Percentiles rank a stretch among this genome's conserved stretches.
phyloP scores from a whole-genome alignment of 2,113 vertebrate species.

The Entelurus aequoreus region DNA sequence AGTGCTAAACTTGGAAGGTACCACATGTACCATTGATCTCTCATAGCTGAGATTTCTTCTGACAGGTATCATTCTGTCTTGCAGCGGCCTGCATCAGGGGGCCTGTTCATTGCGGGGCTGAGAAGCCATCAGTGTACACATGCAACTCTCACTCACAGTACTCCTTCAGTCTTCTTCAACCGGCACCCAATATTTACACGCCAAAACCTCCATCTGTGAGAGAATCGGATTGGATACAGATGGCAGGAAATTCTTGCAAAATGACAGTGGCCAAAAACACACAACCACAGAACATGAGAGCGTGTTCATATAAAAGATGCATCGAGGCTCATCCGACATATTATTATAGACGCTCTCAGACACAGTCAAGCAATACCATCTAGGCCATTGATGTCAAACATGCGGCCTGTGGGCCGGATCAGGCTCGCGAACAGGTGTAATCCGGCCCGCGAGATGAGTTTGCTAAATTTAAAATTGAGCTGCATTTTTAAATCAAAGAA shows the following conservation, averaged over 20 bases:
- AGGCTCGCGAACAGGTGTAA: no score
- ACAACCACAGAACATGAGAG: slow-evolving; percentile 91
- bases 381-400: no score
- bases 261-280: slow-evolving; percentile 88
- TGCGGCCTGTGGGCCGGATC: no score
- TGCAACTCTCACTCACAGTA: slow-evolving; percentile 68
- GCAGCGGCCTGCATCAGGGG: slow-evolving; percentile 9
- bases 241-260: slow-evolving; percentile 98
- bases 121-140: slow-evolving; percentile 65
- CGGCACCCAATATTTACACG: slow-evolving; percentile 92
- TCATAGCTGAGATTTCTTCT: background rate
- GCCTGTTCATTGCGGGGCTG: slow-evolving; percentile 64
- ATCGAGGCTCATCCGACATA: slow-evolving; percentile 73
- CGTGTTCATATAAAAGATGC: slow-evolving; percentile 78
- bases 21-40: background rate
- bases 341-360: slow-evolving; percentile 57
- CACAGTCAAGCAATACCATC: slow-evolving; percentile 30
- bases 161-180: slow-evolving; percentile 66
- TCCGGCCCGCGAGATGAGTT: no score
- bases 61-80: background rate
- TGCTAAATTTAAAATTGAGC: no score
- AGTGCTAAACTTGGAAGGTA: background rate
- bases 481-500: no score
- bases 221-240: slow-evolving; percentile 95
- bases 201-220: slow-evolving; percentile 88